These are phyloP conservation scores for Balearica regulorum DNA, from an alignment of 2,797 vertebrate genomes.

Conservation along the genomic window DNA sequence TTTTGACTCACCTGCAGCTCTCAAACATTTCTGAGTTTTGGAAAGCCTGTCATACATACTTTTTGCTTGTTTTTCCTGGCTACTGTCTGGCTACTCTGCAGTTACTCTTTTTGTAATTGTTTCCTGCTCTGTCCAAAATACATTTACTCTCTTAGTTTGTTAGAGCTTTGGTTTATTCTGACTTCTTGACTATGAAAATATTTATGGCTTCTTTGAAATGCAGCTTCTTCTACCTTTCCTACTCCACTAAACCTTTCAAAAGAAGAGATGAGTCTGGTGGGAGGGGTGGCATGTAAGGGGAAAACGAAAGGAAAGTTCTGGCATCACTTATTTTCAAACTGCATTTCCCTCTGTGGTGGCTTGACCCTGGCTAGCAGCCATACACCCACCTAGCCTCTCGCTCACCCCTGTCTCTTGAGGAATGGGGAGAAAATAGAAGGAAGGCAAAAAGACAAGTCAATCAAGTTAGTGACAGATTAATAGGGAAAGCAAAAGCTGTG, in stretches of 20 bases:
- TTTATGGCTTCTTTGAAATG: not conserved
- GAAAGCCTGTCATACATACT: not conserved
- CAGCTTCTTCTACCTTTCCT: not conserved
- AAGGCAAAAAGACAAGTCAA: not conserved
- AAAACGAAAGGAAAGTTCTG: not conserved
- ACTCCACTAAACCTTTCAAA: not conserved
- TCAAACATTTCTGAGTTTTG: not conserved
- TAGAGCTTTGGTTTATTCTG: not conserved
- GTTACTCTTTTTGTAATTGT: not conserved
- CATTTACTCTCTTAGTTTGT: not conserved
- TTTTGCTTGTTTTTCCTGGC: not conserved
- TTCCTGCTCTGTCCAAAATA: not conserved
- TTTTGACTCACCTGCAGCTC: not conserved
- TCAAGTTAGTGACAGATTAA: not conserved
- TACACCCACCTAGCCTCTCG: not conserved
- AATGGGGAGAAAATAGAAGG: not conserved
- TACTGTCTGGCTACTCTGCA: not conserved
- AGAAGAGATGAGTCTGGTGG: not conserved
- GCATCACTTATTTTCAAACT: not conserved
- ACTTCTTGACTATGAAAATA: not conserved
- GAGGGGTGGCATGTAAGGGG: not conserved
- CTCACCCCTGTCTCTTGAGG: not conserved
- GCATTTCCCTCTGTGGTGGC: not conserved
- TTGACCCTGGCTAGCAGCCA: not conserved
- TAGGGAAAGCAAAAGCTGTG: not conserved